Evolutionary conservation across 2,113 vertebrate species (phyloP), one percentile per base, ranked within the genome.

Genomic region (Melanocharis versteri): DNA sequence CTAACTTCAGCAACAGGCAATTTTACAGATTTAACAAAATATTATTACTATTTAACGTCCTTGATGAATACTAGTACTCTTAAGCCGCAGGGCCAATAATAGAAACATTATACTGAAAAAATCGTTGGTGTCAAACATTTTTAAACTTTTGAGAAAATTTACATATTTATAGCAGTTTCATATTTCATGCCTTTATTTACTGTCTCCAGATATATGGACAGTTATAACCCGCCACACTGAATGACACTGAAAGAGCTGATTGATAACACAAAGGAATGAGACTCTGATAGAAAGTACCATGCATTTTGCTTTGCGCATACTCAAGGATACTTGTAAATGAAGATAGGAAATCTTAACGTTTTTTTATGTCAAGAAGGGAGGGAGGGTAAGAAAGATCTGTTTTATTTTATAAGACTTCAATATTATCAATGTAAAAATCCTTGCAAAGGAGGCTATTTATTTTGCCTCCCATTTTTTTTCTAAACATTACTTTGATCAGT

Each of bases 111-210:
- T 28, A 71, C 13, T 53, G 44, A 81, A 90, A 90, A 87, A 73
- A 81, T 77, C 1, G 0, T 33, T 33, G 4, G 17, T 53, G 39
- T 24, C 48, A 84, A 83, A 62, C 1, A 14, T 66, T 71, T 95
- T 82, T 40, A 57, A 92, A 85, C 21, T 75, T 89, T 51, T 68
- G 44, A 82, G 24, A 65, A 53, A 64, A 87, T 87, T 87, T 87
- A 61, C 50, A 87, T 93, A 75, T 85, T 87, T 90, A 87, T 68
- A 85, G 20, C 9, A 47, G 7, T 84, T 73, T 91, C n/a, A 56
- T 60, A 85, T 82, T 89, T 94, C 7, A 27, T 94, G 40, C 28
- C 65, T 79, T 9, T 95, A 48, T 91, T 87, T 93, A 72, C 54
- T 95, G 62, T 86, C 54, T 65, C 7, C 30, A 54, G 11, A 31